These are phyloP conservation scores for Drusus annulatus DNA, from an alignment of 1,140 invertebrate genomes.

Conservation along the genomic window DNA sequence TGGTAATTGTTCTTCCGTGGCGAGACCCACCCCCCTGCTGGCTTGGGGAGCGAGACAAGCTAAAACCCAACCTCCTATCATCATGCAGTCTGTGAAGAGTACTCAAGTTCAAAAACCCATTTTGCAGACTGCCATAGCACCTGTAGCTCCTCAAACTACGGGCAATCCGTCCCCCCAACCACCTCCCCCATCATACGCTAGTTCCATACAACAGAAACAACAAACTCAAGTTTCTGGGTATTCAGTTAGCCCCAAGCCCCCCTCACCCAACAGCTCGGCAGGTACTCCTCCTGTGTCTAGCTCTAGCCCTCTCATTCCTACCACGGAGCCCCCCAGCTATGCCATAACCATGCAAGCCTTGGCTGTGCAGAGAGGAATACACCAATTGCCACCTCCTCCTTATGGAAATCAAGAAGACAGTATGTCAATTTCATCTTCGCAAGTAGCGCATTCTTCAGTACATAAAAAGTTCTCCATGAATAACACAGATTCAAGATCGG, in stretches of 20 bases:
- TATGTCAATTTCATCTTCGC: conserved; percentile 69
- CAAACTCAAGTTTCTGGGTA: conserved; percentile 71
- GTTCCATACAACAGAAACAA: conserved; percentile 83
- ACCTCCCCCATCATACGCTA: conserved; percentile 84
- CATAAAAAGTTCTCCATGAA: conserved; percentile 69
- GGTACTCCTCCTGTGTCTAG: conserved; percentile 62
- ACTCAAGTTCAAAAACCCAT: conserved; percentile 95
- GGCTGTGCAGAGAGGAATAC: conserved; percentile 77
- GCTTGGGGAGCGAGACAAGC: conserved; percentile 86
- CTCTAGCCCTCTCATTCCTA: conserved; percentile 75
- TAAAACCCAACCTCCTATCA: conserved; percentile 91
- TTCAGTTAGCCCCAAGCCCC: conserved; percentile 71
- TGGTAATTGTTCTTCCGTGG: conserved; percentile 76
- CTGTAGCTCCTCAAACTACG: conserved; percentile 79
- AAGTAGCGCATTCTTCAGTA: conserved; percentile 66
- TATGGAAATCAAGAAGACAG: conserved; percentile 74
- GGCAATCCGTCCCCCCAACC: conserved; percentile 72
- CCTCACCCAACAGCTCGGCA: conserved; percentile 70
- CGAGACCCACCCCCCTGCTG: conserved; percentile 81
- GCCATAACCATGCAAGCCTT: conserved; percentile 92
- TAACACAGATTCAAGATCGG: conserved; percentile 73
- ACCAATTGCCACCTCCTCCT: conserved; percentile 80
- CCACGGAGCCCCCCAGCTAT: conserved; percentile 92
- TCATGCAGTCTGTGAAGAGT: conserved; percentile 96
- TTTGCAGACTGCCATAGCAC: conserved; percentile 93